Base-by-base conservation (phyloP, 2,797 vertebrate genomes). In the Chelmon rostratus region DNA sequence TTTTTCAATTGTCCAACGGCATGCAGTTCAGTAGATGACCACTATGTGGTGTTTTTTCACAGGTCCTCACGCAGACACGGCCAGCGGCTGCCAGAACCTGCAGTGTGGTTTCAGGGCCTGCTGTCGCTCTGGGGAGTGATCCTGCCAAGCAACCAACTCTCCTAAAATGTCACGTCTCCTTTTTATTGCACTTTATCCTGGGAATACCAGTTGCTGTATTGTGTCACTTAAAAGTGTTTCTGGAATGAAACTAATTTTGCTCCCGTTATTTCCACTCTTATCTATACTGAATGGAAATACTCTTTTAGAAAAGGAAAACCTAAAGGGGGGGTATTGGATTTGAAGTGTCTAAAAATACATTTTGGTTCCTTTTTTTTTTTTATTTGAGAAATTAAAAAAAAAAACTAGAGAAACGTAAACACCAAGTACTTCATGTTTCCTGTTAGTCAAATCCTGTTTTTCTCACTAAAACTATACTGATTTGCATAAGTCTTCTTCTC, bases 41-140 rank as follows among this genome's bases (percentile, higher is more conserved):
- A 40, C 25, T 7, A 25, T 78, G 66, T 77, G 73, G 56, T 47
- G 70, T 86, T 85, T 89, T 57, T 95, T 91, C 90, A 82, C 96
- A 99, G 98, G 98, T 97, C 98, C 98, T 84, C 97, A 98, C 56
- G 97, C 97, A 40, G 98, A 98, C 86, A 98, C 97, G 1, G 98
- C 98, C 93, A 99, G 98, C 80, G 98, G 98, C 95, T 99, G 98
- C 95, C 98, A 99, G 97, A 99, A 99, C 78, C 97, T 99, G 94
- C 98, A 99, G 96, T 99, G 98, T 93, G 98, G 98, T 91, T 99
- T 99, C 96, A 96, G 98, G 91, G 98, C 96, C 84, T 99, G 98
- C 96, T 99, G 98, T 94, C 97, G 98, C 93, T 99, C 98, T 79
- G 98, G 98, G 86, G 98, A 99, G 91, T 99, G 96, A 96, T 89